Evolutionary conservation across 92 coral and sea anemone species (phyloP).

Genomic region (Umimayanthus chanpuru): DNA sequence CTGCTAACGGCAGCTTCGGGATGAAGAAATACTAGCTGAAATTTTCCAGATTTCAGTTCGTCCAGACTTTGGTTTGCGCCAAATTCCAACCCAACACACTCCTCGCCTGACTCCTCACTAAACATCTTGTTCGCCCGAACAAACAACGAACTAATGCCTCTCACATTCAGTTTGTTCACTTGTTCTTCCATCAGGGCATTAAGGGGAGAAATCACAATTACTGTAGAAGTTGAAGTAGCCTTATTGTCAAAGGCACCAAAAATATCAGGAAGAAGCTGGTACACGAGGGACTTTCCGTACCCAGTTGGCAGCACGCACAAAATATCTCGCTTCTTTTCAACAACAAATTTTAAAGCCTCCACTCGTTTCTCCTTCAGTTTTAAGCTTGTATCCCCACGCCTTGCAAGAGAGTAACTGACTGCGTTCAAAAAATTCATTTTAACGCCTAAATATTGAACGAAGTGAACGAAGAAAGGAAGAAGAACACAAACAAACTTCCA

Average conservation of each 20-base stretch:
- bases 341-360: background rate
- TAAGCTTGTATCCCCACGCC: too few relatives aligned
- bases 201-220: background rate
- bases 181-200: background rate
- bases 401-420: too few relatives aligned
- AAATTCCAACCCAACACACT: background rate
- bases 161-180: background rate
- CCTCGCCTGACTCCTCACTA: background rate
- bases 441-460: too few relatives aligned
- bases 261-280: background rate
- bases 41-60: background rate
- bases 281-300: background rate
- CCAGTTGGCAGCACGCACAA: background rate
- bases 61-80: background rate
- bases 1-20: background rate
- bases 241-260: background rate
- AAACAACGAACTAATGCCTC: background rate
- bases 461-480: too few relatives aligned
- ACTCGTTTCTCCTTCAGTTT: background rate
- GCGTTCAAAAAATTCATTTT: too few relatives aligned
- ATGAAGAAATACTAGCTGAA: background rate
- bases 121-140: background rate
- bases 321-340: background rate
- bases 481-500: too few relatives aligned
- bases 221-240: background rate